These are phyloP conservation scores for Eriosoma lanigerum DNA, from an alignment of 1,140 invertebrate genomes.

Conservation along the genomic window DNA sequence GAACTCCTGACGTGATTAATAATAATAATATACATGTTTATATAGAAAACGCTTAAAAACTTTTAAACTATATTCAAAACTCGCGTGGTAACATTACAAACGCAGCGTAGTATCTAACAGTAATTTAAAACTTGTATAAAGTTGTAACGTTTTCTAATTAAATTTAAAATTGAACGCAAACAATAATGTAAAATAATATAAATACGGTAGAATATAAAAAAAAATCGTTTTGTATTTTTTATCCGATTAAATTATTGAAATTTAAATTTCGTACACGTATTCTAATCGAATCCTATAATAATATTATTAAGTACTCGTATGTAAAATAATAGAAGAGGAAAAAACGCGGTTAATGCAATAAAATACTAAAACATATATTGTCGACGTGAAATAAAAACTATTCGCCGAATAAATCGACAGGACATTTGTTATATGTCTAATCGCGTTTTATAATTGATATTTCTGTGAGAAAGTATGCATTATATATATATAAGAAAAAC, in stretches of 20 bases:
- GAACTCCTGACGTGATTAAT: too few relatives aligned
- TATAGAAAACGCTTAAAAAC: neutral
- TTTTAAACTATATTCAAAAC: neutral
- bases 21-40: neutral
- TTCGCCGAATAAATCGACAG: too few relatives aligned
- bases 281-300: neutral
- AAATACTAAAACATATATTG: too few relatives aligned
- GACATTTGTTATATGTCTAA: too few relatives aligned
- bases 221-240: constrained; percentile 1
- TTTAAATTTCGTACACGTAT: neutral
- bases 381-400: too few relatives aligned
- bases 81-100: neutral
- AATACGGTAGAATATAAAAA: neutral
- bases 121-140: neutral
- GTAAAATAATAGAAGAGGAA: too few relatives aligned
- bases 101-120: neutral
- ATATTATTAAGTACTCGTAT: too few relatives aligned
- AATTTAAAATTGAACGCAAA: constrained; percentile 12
- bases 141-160: neutral
- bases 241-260: neutral
- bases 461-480: too few relatives aligned
- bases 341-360: too few relatives aligned
- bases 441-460: too few relatives aligned
- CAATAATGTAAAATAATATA: neutral
- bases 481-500: too few relatives aligned